Base-by-base conservation (phyloP, 2,888 invertebrate species). In the Elmis aenea region DNA sequence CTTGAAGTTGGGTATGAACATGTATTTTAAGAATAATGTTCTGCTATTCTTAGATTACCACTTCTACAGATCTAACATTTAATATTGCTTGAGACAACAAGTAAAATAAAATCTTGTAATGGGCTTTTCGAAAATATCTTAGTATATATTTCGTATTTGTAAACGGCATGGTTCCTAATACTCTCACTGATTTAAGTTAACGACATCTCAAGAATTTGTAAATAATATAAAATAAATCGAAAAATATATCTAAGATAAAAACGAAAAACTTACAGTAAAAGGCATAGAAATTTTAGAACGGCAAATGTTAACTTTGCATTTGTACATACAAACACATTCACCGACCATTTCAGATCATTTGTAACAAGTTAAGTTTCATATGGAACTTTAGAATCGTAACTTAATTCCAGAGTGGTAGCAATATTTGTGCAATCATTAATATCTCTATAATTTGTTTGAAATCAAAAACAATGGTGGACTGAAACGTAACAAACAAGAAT, bases 31-130 rank as follows among this genome's bases (percentile, higher is more conserved):
- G 18, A 38, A 30, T 29, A 40, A 33, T 28, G 25, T 16, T 9
- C 28, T 18, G 18, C 8, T 18, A 6, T 18, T 18, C 5, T 18
- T 25, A 44, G 37, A 47, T 42, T 45, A 48, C 37, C 38, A 35
- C 27, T 36, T 27, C 21, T 36, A 38, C 18, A 29, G 30, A 45
- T 48, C 51, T 52, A 54, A 55, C 52, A 54, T 49, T 52, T 55
- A 56, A 50, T 56, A 56, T 56, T 55, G 56, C 54, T 55, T 48
- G 31, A 44, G 36, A 48, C 33, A 46, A 52, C 41, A 47, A 32
- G 27, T 41, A 45, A 44, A 22, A 33, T 34, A 36, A 46, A 32
- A 34, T 43, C 30, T 20, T 23, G 13, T 18, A 5, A 29, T 14
- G 16, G 27, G 33, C 30, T 25, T 36, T 18, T 38, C 16, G 34